Evolutionary conservation across 2,113 vertebrate species (phyloP).

Genomic region (Diadophis punctatus): DNA sequence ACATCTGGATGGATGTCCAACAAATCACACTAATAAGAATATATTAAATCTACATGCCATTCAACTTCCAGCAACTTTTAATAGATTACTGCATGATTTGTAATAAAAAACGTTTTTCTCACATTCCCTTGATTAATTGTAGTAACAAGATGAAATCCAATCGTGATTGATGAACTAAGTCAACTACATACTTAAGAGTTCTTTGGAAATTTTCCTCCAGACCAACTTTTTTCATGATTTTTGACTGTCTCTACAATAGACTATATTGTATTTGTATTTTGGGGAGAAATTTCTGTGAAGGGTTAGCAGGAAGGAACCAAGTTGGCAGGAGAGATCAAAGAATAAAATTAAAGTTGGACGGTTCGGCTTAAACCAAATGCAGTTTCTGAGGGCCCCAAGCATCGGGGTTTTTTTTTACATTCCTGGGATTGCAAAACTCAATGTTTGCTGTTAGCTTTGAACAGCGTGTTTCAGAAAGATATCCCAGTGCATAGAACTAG

Average conservation of each 20-base stretch:
- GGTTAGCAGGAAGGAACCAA: constrained; percentile 25
- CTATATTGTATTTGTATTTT: not conserved
- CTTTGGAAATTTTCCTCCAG: not conserved
- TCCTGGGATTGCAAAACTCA: constrained; percentile 44
- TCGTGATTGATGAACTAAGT: not conserved
- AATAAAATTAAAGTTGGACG: constrained; percentile 54
- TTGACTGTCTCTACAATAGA: not conserved
- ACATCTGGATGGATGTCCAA: not conserved
- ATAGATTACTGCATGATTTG: not conserved
- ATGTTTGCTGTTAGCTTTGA: not conserved
- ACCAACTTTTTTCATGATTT: not conserved
- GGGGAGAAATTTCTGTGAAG: not conserved
- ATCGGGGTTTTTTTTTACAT: constrained; percentile 13
- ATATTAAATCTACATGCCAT: not conserved
- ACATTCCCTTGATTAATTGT: not conserved
- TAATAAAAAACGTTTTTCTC: not conserved
- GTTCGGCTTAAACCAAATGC: constrained; percentile 56
- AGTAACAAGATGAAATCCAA: not conserved
- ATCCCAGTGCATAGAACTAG: constrained; percentile 15
- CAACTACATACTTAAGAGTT: not conserved
- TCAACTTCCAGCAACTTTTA: not conserved
- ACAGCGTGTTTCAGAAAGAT: not conserved
- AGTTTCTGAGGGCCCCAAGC: constrained; percentile 48
- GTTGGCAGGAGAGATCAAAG: constrained; percentile 39
- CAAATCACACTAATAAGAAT: not conserved